phyloP scores from a whole-genome alignment of 2,888 invertebrate species.

The Drosophila falleni region DNA sequence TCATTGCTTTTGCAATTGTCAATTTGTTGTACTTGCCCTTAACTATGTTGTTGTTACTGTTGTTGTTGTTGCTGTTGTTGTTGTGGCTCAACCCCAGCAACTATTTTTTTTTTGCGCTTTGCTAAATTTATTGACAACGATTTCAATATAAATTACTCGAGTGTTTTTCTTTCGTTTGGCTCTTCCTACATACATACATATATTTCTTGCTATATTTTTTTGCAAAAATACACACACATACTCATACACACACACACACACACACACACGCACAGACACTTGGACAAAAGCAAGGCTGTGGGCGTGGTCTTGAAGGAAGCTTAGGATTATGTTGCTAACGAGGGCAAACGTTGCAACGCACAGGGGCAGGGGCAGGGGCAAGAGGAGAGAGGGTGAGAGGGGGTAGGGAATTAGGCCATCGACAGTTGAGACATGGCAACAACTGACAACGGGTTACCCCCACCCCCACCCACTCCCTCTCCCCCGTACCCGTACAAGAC shows the following conservation, averaged over 20 bases:
- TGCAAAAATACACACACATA: conserved; percentile 2
- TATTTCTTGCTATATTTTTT: not conserved
- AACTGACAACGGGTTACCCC: conserved; percentile 17
- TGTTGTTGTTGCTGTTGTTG: conserved; percentile 1
- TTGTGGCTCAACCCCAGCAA: not conserved
- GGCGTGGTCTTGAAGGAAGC: conserved; percentile 42
- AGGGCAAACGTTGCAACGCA: conserved; percentile 56
- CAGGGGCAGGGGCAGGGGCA: not conserved
- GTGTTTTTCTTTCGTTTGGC: conserved; percentile 6
- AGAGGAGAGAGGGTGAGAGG: not conserved
- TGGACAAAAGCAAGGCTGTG: conserved; percentile 17
- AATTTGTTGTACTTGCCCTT: conserved; percentile 6
- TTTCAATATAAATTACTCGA: conserved; percentile 60
- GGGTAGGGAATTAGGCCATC: conserved; percentile 66
- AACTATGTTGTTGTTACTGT: not conserved
- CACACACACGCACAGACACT: not conserved
- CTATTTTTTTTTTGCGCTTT: not conserved
- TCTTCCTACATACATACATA: not conserved
- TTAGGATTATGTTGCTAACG: conserved; percentile 74
- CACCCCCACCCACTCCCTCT: not conserved
- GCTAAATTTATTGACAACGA: conserved; percentile 65
- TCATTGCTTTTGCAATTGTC: conserved; percentile 31
- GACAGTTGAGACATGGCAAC: conserved; percentile 34
- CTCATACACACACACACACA: conserved; percentile 4
- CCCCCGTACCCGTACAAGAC: not conserved